phyloP scores from a whole-genome alignment of 2,888 invertebrate genomes.

The Acanthosepion esculentum region DNA sequence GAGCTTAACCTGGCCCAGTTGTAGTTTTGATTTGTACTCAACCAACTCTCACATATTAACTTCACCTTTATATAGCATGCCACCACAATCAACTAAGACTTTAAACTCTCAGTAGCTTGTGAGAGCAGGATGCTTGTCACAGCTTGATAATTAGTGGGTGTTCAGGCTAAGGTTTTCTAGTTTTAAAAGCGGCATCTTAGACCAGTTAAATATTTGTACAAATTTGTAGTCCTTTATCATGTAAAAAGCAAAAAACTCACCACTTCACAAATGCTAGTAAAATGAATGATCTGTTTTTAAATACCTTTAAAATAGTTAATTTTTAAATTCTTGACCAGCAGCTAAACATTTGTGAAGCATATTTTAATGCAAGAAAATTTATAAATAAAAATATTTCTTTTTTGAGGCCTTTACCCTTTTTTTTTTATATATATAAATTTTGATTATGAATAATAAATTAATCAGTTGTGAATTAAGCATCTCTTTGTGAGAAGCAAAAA shows the following conservation, averaged over 20 bases:
- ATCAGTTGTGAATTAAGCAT: too few relatives aligned
- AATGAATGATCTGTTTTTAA: not conserved
- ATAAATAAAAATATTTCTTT: too few relatives aligned
- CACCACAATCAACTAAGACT: not conserved
- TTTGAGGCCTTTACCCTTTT: too few relatives aligned
- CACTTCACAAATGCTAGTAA: not conserved
- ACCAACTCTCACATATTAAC: too few relatives aligned
- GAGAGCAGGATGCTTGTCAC: not conserved
- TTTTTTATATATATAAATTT: too few relatives aligned
- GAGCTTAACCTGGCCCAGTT: not conserved
- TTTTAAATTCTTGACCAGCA: not conserved
- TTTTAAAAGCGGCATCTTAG: not conserved
- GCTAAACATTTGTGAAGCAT: not conserved
- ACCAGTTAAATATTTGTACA: not conserved
- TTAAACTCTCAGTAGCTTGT: not conserved
- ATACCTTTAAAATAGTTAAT: not conserved
- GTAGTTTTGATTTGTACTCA: not conserved
- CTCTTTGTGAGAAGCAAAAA: too few relatives aligned
- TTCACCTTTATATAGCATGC: not conserved
- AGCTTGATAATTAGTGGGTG: not conserved
- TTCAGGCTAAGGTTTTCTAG: not conserved
- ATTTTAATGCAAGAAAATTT: not conserved
- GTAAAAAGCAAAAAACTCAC: not conserved
- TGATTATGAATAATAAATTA: too few relatives aligned
- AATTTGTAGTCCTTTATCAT: not conserved